Evolutionary conservation across 2,797 vertebrate species (phyloP).

Genomic region (Rhabdomys pumilio): DNA sequence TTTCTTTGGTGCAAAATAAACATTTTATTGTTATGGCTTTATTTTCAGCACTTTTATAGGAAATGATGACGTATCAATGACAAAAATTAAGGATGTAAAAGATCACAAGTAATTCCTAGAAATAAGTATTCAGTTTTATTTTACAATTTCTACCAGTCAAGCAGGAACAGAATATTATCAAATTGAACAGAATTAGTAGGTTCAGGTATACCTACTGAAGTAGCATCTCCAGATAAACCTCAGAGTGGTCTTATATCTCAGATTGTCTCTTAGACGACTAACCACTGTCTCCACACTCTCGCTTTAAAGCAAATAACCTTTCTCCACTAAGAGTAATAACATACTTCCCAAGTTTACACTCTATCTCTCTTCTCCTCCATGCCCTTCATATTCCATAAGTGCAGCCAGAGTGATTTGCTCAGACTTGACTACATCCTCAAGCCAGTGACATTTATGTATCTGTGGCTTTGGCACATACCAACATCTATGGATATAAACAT

Average conservation of each 20-base stretch:
- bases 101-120: not conserved
- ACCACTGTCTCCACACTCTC: not conserved
- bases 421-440: not conserved
- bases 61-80: not conserved
- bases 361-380: not conserved
- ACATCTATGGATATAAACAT: not conserved
- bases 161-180: not conserved
- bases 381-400: slow-evolving; percentile 4
- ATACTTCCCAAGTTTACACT: not conserved
- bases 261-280: not conserved
- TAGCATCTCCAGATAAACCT: not conserved
- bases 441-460: not conserved
- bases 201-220: not conserved
- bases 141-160: not conserved
- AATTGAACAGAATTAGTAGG: not conserved
- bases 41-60: slow-evolving; percentile 21
- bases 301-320: not conserved
- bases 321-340: not conserved
- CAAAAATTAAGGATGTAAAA: not conserved
- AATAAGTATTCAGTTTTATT: not conserved
- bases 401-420: not conserved
- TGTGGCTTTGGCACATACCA: not conserved
- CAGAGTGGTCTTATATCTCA: not conserved
- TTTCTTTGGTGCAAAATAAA: slow-evolving; percentile 57
- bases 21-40: not conserved